These are phyloP conservation scores for Phyllostomus discolor DNA, from an alignment of 2,113 vertebrate species.

Conservation along the genomic window DNA sequence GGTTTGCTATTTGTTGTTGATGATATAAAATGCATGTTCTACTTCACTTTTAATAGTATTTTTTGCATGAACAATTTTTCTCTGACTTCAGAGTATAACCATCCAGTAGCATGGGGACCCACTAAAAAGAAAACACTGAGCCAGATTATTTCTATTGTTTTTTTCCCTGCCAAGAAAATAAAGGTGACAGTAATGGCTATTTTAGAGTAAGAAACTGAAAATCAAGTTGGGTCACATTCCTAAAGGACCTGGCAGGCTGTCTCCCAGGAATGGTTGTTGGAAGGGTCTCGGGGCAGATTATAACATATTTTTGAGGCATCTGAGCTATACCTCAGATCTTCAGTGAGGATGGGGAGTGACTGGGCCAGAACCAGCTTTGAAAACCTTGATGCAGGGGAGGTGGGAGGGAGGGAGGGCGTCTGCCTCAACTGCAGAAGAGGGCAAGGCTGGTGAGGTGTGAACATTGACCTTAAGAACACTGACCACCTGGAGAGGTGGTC, in stretches of 20 bases:
- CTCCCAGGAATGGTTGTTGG: background rate
- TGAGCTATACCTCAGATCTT: background rate
- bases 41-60: background rate
- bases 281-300: background rate
- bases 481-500: no score
- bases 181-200: background rate
- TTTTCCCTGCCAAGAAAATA: constrained; percentile 1
- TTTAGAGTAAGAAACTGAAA: background rate
- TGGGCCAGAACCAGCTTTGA: background rate
- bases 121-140: background rate
- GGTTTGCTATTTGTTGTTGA: background rate
- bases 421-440: background rate
- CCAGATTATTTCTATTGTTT: background rate
- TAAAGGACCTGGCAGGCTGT: background rate
- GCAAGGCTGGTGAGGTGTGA: rapidly evolving
- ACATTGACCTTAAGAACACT: background rate
- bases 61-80: background rate
- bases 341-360: background rate
- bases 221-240: constrained; percentile 2
- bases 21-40: background rate
- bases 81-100: background rate
- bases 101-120: background rate
- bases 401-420: rapidly evolving
- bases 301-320: background rate
- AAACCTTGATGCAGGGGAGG: background rate